Conservation (phyloP, 2,113 vertebrate genomes). For the Cheirogaleus medius region DNA sequence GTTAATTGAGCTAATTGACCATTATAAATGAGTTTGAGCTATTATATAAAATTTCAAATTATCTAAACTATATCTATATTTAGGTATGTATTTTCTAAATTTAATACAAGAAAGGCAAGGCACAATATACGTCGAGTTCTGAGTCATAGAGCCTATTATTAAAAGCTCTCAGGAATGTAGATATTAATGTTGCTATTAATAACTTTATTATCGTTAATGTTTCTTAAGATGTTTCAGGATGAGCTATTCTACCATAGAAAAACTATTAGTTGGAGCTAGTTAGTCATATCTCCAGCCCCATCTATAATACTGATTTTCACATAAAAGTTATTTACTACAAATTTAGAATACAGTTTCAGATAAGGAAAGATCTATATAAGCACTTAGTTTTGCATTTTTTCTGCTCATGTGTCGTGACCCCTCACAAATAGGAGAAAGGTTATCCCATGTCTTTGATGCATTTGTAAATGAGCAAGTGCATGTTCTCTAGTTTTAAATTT, state of each 20-base stretch:
- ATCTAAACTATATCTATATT: not conserved
- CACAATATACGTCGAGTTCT: not conserved
- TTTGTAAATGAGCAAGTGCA: not conserved
- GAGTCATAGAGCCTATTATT: not conserved
- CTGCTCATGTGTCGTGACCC: not conserved
- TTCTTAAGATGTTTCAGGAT: not conserved
- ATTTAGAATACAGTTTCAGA: slow-evolving; percentile 3
- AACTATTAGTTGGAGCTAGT: not conserved
- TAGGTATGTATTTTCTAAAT: slow-evolving; percentile 22
- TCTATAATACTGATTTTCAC: not conserved
- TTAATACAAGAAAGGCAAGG: not conserved
- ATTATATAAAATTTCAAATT: slow-evolving; percentile 2
- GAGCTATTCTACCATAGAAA: not conserved
- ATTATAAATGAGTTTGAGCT: not conserved
- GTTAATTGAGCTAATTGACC: not conserved
- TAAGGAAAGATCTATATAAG: not conserved
- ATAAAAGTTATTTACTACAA: not conserved
- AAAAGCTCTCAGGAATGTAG: not conserved
- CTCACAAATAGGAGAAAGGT: not conserved
- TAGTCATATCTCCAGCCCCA: not conserved
- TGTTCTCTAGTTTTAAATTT: not conserved
- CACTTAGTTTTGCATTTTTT: not conserved
- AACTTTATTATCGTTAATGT: not conserved
- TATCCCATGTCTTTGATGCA: not conserved
- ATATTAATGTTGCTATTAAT: slow-evolving; percentile 1